Percentiles rank a stretch among this genome's conserved stretches.
These are phyloP conservation scores for Pteria penguin DNA, from an alignment of 2,888 invertebrate species.

Conservation along the genomic window DNA sequence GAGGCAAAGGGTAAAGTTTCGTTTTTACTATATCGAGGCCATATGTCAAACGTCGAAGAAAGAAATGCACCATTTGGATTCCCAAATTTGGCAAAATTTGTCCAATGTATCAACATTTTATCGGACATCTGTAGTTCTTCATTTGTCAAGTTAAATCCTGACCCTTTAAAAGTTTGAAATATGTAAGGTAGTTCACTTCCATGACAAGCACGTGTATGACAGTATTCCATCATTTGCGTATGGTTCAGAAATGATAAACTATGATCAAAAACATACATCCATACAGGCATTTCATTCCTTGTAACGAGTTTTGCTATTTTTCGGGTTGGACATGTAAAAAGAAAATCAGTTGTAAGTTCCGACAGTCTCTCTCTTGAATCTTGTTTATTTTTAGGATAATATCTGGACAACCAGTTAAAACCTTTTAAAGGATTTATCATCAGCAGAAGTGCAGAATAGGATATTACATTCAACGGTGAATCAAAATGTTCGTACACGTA, in stretches of 20 bases:
- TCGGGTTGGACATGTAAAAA: slow-evolving; percentile 57
- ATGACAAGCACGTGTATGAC: slow-evolving; percentile 59
- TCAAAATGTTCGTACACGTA: slow-evolving; percentile 52
- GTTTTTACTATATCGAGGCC: slow-evolving; percentile 7
- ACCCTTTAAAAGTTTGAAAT: slow-evolving; percentile 49
- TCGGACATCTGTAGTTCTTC: slow-evolving; percentile 48
- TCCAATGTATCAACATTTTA: slow-evolving; percentile 61
- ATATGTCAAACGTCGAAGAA: neutral
- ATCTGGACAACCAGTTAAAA: slow-evolving; percentile 39
- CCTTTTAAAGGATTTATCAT: slow-evolving; percentile 40
- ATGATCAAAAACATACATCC: slow-evolving; percentile 60
- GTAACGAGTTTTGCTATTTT: slow-evolving; percentile 38
- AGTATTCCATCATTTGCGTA: slow-evolving; percentile 48
- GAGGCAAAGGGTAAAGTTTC: slow-evolving; percentile 1
- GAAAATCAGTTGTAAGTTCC: slow-evolving; percentile 54
- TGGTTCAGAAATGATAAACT: slow-evolving; percentile 46
- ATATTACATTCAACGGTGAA: slow-evolving; percentile 32
- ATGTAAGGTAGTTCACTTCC: slow-evolving; percentile 60
- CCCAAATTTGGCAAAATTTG: slow-evolving; percentile 69
- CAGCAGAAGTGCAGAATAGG: slow-evolving; percentile 33
- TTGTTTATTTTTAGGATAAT: slow-evolving; percentile 36
- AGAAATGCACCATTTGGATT: slow-evolving; percentile 48
- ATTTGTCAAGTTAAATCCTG: slow-evolving; percentile 39
- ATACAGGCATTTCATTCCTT: slow-evolving; percentile 37
- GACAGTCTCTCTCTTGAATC: slow-evolving; percentile 45